Evolutionary conservation across 2,797 vertebrate genomes (phyloP), one percentile per base, ranked within the genome.

Genomic region (Mormyrops attenuatus): DNA sequence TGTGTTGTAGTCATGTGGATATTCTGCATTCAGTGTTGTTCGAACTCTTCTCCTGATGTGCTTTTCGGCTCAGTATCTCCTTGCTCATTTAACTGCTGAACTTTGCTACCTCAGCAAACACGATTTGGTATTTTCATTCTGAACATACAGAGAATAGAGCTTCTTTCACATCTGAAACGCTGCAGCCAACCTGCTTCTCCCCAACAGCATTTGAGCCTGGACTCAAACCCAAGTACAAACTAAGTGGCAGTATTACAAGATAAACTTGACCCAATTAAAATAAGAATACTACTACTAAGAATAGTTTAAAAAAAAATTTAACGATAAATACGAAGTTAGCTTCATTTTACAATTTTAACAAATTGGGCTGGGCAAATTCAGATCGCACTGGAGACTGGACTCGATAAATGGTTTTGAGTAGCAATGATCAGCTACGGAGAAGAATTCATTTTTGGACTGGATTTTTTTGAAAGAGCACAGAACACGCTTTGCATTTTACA

Each of bases 391-490:
- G 34, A 20, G 38, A n/a, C 9, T 20, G 73, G 73, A 80, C 38
- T 80, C 34, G 0, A 17, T 41, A 77, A 77, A 41, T 77, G 11
- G 26, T 41, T 20, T 20, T 77, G 69, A 20, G 73, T 44, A 41
- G 38, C 17, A 80, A 7, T 80, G 73, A 80, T 80, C 17, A 17
- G 73, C 38, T n/a, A 3, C 38, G 2, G 38, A 44, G 38, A 44
- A 38, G 38, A 80, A 41, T 77, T 20, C 0, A 2, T 80, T 77
- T 41, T 44, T 8, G 38, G 38, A 44, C 73, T 80, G 73, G 38
- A 44, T 44, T 80, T 80, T 80, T 80, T 80, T 80, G 66, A 80
- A 80, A 80, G 73, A 44, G 73, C 73, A 80, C 73, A 80, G 73
- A 44, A 80, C 15, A 44, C 17, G 38, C 17, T 80, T 80, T 80